phyloP scores from a whole-genome alignment of 2,888 invertebrate genomes.

The Tolmerus cingulatus region DNA sequence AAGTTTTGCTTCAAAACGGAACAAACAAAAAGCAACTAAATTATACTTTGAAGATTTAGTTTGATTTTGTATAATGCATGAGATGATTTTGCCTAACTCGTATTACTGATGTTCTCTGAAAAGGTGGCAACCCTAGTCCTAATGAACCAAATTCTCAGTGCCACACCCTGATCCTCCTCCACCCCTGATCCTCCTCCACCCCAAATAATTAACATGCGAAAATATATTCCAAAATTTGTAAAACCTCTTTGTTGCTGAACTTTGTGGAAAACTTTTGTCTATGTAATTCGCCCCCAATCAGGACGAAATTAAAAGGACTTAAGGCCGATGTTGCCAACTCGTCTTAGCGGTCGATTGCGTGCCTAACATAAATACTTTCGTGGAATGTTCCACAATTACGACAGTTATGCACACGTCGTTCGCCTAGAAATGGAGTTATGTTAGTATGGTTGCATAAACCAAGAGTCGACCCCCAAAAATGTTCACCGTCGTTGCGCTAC shows the following conservation, averaged over 20 bases:
- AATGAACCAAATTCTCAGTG: neutral
- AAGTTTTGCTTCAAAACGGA: no score
- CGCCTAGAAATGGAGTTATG: neutral
- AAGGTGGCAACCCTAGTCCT: neutral
- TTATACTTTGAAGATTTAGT: no score
- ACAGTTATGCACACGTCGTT: neutral
- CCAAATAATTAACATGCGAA: neutral
- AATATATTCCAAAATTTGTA: neutral
- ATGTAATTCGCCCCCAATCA: neutral
- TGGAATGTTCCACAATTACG: neutral
- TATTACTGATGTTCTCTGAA: neutral
- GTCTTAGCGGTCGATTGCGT: neutral
- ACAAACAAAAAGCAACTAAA: no score
- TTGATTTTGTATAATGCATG: no score
- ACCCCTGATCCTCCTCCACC: neutral
- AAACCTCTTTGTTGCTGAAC: neutral
- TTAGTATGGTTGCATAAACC: neutral
- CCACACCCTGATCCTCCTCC: neutral
- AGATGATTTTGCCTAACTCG: no score
- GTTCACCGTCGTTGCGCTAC: neutral
- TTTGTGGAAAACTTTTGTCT: neutral
- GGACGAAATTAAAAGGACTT: neutral
- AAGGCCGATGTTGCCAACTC: neutral
- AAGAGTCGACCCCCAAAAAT: neutral
- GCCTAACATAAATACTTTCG: neutral